Percentiles rank a stretch among this genome's conserved stretches.
These are phyloP conservation scores for Phoronis australis DNA, from an alignment of 2,888 invertebrate genomes.

Conservation along the genomic window DNA sequence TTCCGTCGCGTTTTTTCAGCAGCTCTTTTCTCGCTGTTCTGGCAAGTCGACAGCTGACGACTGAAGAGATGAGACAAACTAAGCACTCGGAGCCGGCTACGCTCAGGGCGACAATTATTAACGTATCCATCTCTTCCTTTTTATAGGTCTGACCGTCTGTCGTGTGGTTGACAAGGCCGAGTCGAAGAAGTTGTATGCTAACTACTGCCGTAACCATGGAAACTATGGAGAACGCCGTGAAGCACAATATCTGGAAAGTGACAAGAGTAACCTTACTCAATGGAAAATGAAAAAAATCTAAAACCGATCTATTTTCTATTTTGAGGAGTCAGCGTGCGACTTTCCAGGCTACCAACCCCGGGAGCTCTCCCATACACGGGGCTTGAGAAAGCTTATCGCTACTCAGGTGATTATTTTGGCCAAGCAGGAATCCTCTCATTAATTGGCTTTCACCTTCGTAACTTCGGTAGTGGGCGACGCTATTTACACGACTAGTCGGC, in stretches of 20 bases:
- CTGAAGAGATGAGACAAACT: conserved; percentile 45
- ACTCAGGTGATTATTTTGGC: no score
- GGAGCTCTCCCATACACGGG: no score
- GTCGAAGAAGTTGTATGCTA: conserved; percentile 52
- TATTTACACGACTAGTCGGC: no score
- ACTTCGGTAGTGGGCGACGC: no score
- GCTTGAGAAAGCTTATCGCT: no score
- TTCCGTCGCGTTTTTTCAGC: conserved; percentile 47
- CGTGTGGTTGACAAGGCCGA: conserved; percentile 53
- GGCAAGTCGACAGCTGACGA: conserved; percentile 49
- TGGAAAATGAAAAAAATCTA: conserved; percentile 3
- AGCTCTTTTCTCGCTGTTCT: conserved; percentile 50
- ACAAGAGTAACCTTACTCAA: conserved; percentile 1
- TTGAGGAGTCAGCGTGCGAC: no score
- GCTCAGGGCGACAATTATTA: conserved; percentile 47
- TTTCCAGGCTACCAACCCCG: no score
- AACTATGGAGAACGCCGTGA: conserved; percentile 51
- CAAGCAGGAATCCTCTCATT: no score
- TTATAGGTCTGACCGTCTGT: conserved; percentile 52
- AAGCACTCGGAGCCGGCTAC: conserved; percentile 47
- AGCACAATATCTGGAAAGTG: conserved; percentile 51
- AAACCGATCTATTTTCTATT: no score
- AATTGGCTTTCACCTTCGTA: no score
- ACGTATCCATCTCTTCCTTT: conserved; percentile 49
- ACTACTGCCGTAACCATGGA: conserved; percentile 52